Base-by-base conservation (phyloP, 1,140 invertebrate genomes). In the Pectinophora gossypiella region DNA sequence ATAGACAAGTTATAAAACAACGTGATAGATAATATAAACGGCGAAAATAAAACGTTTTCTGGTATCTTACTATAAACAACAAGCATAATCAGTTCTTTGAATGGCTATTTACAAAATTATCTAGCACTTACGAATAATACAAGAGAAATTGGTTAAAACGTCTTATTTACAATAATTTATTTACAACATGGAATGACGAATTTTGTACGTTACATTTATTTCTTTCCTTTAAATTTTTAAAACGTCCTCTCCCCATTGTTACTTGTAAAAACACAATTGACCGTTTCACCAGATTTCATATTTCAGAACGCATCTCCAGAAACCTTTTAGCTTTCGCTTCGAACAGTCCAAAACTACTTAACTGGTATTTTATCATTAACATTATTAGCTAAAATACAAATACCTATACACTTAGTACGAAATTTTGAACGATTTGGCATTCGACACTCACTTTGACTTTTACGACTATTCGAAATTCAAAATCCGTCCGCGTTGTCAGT, bases 151-250 rank as follows among this genome's bases (percentile, higher is more conserved):
- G 21, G 23, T 59, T 68, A 75, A 70, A 74, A 59, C 64, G 72
- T 76, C 63, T 64, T 83, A 75, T 83, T 54, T 81, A 83, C 79
- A 80, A 66, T 20, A 12, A 7, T 59, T 72, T 56, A 74, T 78
- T 64, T 80, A 83, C 79, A 83, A 68, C 55, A 44, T 44, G 62
- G 64, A 76, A 74, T 76, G 66, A 79, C 70, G 70, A 64, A 68
- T 72, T 71, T 84, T 84, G 80, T 84, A 84, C 80, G 80, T 9
- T 12, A 32, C n/a, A 32, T 32, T 32, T 32, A 32, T n/a, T 32
- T 32, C 27, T 1, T 32, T 9, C 27, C 27, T 1, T 3, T 32
- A 3, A n/a, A n/a, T n/a, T n/a, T n/a, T n/a, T n/a, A n/a, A n/a
- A n/a, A n/a, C n/a, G n/a, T n/a, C n/a, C n/a, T n/a, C n/a, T n/a